Percentiles rank a stretch among this genome's conserved stretches.
Conservation (phyloP, 1,140 invertebrate species). For the Branchinecta lindahli region DNA sequence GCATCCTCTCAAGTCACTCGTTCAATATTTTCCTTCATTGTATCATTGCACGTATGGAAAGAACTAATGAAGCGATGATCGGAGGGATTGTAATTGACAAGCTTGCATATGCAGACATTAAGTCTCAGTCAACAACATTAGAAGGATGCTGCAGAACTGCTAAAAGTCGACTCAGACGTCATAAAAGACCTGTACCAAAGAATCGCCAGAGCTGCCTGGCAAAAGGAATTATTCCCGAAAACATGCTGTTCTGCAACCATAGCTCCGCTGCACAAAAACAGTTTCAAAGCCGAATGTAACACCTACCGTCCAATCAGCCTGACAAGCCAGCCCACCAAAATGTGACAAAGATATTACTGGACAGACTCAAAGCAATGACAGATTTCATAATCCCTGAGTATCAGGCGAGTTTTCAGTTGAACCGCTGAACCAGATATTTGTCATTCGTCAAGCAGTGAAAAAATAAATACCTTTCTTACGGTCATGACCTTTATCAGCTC, state of each 20-base stretch:
- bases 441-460: slow-evolving; percentile 8
- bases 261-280: neutral
- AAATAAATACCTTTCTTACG: no score
- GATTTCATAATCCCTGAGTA: slow-evolving; percentile 1
- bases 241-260: neutral
- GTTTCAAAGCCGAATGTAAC: neutral
- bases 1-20: no score
- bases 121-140: no score
- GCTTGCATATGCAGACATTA: no score
- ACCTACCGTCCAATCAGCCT: slow-evolving; percentile 1
- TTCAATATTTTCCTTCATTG: no score
- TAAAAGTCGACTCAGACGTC: slow-evolving; percentile 5
- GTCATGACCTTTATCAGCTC: no score
- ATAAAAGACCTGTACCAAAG: neutral
- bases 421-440: neutral
- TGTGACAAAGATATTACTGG: slow-evolving; percentile 5
- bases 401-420: slow-evolving; percentile 3
- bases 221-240: neutral
- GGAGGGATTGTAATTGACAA: no score
- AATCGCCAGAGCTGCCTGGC: neutral
- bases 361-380: neutral
- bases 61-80: no score
- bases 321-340: slow-evolving; percentile 7
- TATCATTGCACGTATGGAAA: no score
- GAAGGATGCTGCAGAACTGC: no score